Percentiles rank a stretch among this genome's conserved stretches.
phyloP scores from a whole-genome alignment of 2,888 invertebrate genomes.

The Drosophila nigritarsus region DNA sequence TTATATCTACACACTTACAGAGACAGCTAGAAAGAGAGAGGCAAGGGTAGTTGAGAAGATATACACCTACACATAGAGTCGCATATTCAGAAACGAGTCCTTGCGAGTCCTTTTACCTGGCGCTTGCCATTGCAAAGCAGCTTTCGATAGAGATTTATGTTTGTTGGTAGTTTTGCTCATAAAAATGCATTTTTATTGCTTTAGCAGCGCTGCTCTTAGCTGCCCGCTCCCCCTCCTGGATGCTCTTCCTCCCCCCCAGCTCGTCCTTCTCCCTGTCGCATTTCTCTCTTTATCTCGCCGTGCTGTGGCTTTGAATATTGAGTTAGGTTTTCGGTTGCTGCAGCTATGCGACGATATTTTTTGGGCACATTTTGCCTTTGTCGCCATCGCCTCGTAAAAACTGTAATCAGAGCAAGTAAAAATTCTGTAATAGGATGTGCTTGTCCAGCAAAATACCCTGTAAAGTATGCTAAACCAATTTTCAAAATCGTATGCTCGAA shows the following conservation, averaged over 20 bases:
- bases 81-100: constrained; percentile 35
- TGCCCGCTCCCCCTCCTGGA: constrained; percentile 5
- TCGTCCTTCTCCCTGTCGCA: not conserved
- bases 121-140: constrained; percentile 73
- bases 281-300: constrained; percentile 11
- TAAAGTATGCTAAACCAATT: not conserved
- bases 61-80: constrained; percentile 22
- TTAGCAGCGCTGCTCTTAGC: constrained; percentile 59
- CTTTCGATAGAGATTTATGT: constrained; percentile 80
- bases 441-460: constrained; percentile 16
- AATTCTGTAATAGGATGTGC: not conserved
- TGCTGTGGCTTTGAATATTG: constrained; percentile 73
- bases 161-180: constrained; percentile 81
- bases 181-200: constrained; percentile 81
- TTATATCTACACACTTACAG: constrained; percentile 59
- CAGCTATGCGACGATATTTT: constrained; percentile 50
- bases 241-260: not conserved
- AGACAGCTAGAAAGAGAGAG: not conserved
- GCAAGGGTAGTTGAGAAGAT: not conserved
- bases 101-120: constrained; percentile 33
- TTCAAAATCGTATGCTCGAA: not conserved
- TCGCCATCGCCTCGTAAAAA: constrained; percentile 74
- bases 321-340: constrained; percentile 66
- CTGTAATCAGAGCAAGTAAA: constrained; percentile 69
- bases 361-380: constrained; percentile 55